A percentile compares a stretch with the other conserved stretches of the same genome.
Evolutionary conservation across 2,888 invertebrate genomes (phyloP).

Genomic region (Dolomedes plantarius): DNA sequence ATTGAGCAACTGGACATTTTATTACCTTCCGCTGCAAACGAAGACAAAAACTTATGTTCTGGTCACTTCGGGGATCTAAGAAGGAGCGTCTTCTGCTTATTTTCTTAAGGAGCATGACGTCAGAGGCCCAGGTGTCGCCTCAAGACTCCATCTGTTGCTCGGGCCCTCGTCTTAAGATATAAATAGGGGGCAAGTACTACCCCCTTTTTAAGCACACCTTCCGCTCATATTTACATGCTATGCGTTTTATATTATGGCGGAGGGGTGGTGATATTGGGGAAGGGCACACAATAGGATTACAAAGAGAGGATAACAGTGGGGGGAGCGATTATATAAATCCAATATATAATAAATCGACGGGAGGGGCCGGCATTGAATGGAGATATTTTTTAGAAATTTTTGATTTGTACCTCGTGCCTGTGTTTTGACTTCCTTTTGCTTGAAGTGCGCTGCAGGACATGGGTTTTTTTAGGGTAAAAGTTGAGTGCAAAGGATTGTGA

Average conservation of each 20-base stretch:
- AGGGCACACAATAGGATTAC: conserved; percentile 51
- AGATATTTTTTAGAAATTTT: conserved; percentile 18
- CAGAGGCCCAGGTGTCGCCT: conserved; percentile 35
- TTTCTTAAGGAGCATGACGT: conserved; percentile 16
- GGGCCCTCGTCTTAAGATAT: conserved; percentile 23
- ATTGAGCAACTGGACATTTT: too few relatives aligned
- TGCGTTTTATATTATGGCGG: conserved; percentile 54
- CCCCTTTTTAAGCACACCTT: conserved; percentile 46
- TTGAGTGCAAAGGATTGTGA: conserved; percentile 16
- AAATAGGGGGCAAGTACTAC: conserved; percentile 43
- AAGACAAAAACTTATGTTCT: too few relatives aligned
- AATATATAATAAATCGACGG: conserved; percentile 64
- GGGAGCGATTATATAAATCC: conserved; percentile 62
- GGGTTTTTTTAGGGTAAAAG: not conserved
- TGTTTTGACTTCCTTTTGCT: conserved; percentile 5
- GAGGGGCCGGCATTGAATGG: conserved; percentile 42
- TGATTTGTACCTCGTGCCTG: conserved; percentile 9
- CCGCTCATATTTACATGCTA: conserved; percentile 63
- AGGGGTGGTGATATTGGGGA: conserved; percentile 28
- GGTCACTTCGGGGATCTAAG: too few relatives aligned
- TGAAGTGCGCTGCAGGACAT: conserved; percentile 6
- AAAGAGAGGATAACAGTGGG: conserved; percentile 39
- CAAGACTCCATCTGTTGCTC: conserved; percentile 47
- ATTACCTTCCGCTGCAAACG: too few relatives aligned
- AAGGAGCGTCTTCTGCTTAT: too few relatives aligned